A percentile compares a stretch with the other conserved stretches of the same genome.
Evolutionary conservation across 2,113 vertebrate genomes (phyloP).

Genomic region (Apus apus): DNA sequence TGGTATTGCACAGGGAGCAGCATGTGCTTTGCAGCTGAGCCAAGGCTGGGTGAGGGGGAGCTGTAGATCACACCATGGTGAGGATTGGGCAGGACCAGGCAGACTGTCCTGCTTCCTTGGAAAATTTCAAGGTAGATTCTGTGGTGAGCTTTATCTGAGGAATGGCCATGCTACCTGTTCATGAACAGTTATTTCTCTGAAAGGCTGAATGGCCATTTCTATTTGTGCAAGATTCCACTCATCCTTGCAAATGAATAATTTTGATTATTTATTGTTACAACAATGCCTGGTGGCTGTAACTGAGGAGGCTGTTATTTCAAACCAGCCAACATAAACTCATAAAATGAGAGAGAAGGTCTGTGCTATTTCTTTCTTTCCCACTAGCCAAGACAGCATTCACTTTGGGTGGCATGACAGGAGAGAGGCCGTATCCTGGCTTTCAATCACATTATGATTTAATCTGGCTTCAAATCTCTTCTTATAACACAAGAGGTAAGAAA

Average conservation of each 20-base stretch:
- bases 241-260: neutral
- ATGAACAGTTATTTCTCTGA: neutral
- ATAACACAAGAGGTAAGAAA: conserved; percentile 14
- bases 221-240: neutral
- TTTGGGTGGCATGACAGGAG: neutral
- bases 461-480: neutral
- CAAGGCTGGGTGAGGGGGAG: neutral
- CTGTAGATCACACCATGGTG: neutral
- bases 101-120: neutral
- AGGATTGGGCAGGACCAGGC: neutral
- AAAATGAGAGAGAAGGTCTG: neutral
- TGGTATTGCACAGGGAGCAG: neutral
- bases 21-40: neutral
- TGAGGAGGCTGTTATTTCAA: neutral
- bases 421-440: conserved; percentile 9
- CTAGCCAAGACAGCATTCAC: neutral
- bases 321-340: neutral
- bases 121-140: neutral
- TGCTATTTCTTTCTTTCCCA: conserved; percentile 15
- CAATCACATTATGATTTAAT: conserved; percentile 32
- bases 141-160: neutral
- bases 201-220: neutral
- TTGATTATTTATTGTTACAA: conserved; percentile 2
- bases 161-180: neutral
- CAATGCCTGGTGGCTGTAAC: neutral